phyloP scores from a whole-genome alignment of 2,888 invertebrate species.

The Augochlorella aurata region DNA sequence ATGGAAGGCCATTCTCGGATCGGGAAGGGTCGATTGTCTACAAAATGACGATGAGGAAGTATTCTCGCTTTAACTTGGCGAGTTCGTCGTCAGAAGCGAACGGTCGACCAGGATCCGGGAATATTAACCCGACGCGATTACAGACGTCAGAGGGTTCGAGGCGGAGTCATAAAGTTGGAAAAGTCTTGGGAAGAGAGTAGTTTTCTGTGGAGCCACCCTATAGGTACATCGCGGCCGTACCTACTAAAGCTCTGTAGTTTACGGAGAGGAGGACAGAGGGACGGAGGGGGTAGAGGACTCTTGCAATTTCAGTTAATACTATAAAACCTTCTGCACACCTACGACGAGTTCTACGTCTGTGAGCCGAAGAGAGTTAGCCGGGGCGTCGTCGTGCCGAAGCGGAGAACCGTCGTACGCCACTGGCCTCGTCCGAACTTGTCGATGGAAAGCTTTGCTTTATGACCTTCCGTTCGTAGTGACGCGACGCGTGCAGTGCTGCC shows the following conservation, averaged over 20 bases:
- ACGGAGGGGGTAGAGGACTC: constrained; percentile 42
- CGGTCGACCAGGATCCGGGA: neutral
- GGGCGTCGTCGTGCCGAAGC: constrained; percentile 20
- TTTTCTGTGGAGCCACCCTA: constrained; percentile 54
- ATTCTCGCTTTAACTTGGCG: neutral
- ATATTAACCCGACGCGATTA: constrained; percentile 12
- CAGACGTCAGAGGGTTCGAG: constrained; percentile 12
- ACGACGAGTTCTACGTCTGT: constrained; percentile 56
- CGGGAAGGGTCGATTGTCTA: constrained; percentile 7
- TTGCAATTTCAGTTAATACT: constrained; percentile 80
- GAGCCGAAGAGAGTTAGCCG: constrained; percentile 56
- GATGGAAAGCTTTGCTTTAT: constrained; percentile 73
- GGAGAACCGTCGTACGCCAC: constrained; percentile 33
- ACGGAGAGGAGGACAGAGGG: constrained; percentile 42
- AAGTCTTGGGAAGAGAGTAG: constrained; percentile 2
- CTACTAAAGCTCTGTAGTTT: constrained; percentile 73
- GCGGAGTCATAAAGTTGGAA: constrained; percentile 29
- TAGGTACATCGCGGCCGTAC: constrained; percentile 32
- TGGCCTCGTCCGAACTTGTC: constrained; percentile 71
- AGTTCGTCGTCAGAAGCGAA: constrained; percentile 4
- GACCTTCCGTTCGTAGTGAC: constrained; percentile 61
- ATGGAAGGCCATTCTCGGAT: neutral
- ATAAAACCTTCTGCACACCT: constrained; percentile 76
- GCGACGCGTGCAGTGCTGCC: constrained; percentile 42
- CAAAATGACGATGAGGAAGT: constrained; percentile 10